Percentiles rank a stretch among this genome's conserved stretches.
Conservation (phyloP, 1,140 invertebrate genomes). For the Drosophila simulans region DNA sequence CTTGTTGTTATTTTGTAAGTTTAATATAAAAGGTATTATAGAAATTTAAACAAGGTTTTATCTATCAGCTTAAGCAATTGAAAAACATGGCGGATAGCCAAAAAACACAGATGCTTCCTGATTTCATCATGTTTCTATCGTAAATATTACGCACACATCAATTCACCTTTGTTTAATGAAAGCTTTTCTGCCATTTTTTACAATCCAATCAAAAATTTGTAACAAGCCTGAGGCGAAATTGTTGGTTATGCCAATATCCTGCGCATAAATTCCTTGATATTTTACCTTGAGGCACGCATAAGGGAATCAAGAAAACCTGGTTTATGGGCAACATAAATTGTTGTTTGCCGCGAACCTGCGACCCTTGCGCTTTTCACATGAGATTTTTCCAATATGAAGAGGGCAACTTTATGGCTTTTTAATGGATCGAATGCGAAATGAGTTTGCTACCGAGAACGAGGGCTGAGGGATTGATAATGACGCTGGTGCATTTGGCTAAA, state of each 20-base stretch:
- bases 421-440: constrained; percentile 59
- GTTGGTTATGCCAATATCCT: constrained; percentile 53
- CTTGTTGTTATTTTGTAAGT: no score
- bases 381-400: constrained; percentile 22
- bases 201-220: constrained; percentile 59
- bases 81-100: neutral
- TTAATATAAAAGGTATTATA: neutral
- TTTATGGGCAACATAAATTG: constrained; percentile 77
- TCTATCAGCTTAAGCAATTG: neutral
- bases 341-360: constrained; percentile 61
- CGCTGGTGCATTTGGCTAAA: constrained; percentile 65
- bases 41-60: neutral
- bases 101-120: constrained; percentile 20
- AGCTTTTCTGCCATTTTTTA: constrained; percentile 36
- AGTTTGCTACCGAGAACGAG: neutral
- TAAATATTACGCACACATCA: constrained; percentile 21
- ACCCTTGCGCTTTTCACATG: constrained; percentile 65
- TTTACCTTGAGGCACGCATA: constrained; percentile 62
- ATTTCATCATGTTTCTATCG: constrained; percentile 18
- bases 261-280: constrained; percentile 73
- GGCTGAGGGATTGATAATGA: constrained; percentile 42
- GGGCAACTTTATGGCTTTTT: constrained; percentile 61
- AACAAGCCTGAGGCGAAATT: constrained; percentile 23
- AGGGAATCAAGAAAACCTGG: constrained; percentile 32
- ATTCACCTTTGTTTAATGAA: constrained; percentile 64